Evolutionary conservation across 2,797 vertebrate genomes (phyloP).

Genomic region (Sebastes hubbsi): DNA sequence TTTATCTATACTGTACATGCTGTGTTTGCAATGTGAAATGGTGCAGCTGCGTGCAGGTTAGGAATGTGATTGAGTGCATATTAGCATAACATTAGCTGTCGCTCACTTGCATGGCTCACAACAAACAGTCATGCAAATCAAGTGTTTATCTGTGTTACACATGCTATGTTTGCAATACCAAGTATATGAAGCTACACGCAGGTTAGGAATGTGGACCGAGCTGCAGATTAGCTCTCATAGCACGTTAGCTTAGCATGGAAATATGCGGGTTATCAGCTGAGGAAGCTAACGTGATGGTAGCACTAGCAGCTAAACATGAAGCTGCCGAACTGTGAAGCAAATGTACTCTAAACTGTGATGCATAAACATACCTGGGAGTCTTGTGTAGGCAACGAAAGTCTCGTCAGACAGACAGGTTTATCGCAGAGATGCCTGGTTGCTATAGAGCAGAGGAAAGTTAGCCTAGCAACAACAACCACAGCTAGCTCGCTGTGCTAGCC

Average conservation of each 20-base stretch:
- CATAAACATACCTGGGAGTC: slow-evolving; percentile 75
- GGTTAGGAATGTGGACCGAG: too few species aligned
- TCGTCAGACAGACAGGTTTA: slow-evolving; percentile 44
- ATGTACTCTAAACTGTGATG: accelerated
- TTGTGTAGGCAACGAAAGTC: slow-evolving; percentile 61
- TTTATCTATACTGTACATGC: background rate
- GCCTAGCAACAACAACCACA: slow-evolving; percentile 57
- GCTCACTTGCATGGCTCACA: too few species aligned
- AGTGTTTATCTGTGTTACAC: too few species aligned
- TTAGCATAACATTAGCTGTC: too few species aligned
- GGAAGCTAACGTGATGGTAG: slow-evolving; percentile 24
- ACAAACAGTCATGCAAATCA: too few species aligned
- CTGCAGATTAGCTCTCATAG: background rate
- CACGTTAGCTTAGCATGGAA: slow-evolving; percentile 33
- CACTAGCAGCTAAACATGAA: slow-evolving; percentile 35
- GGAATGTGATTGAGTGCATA: background rate
- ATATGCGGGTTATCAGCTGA: slow-evolving; percentile 44
- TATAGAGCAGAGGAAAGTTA: slow-evolving; percentile 53
- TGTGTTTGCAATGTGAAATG: background rate
- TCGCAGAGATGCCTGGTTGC: slow-evolving; percentile 37
- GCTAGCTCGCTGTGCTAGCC: slow-evolving; percentile 60
- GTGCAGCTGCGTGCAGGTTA: background rate
- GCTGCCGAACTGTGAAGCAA: background rate
- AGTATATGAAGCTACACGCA: too few species aligned
- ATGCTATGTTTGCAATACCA: too few species aligned